These are phyloP conservation scores for Leuctra nigra DNA, from an alignment of 2,888 invertebrate species.

Conservation along the genomic window DNA sequence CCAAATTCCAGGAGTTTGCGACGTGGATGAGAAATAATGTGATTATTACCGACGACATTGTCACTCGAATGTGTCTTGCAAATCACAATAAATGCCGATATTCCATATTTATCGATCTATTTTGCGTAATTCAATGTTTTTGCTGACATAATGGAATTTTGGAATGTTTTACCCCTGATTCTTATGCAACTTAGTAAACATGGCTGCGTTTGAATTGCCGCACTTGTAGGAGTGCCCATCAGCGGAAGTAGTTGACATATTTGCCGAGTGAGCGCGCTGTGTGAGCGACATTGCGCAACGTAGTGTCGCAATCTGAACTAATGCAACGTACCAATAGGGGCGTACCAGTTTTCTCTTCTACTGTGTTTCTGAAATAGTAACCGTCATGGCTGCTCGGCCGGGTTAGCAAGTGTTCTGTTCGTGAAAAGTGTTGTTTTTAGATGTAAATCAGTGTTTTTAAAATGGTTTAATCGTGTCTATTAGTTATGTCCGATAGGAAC, in stretches of 20 bases:
- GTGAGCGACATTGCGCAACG: neutral
- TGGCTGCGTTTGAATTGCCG: too few relatives aligned
- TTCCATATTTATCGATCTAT: too few relatives aligned
- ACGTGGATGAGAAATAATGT: neutral
- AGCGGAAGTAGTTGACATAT: too few relatives aligned
- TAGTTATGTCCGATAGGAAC: constrained; percentile 50
- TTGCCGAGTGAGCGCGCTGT: neutral
- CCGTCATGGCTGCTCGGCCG: constrained; percentile 20
- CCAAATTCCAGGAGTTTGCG: constrained; percentile 4
- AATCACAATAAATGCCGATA: too few relatives aligned
- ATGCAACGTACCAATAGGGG: too few relatives aligned
- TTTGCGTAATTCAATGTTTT: too few relatives aligned
- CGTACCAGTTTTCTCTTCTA: neutral
- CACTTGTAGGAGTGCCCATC: too few relatives aligned
- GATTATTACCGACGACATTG: neutral
- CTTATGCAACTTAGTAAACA: too few relatives aligned
- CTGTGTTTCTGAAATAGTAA: neutral
- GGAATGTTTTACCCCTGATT: too few relatives aligned
- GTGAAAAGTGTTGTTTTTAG: too few relatives aligned
- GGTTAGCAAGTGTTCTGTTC: too few relatives aligned
- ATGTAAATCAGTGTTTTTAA: constrained; percentile 21
- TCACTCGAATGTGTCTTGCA: neutral
- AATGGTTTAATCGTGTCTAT: constrained; percentile 10
- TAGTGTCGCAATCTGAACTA: neutral
- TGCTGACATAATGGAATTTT: too few relatives aligned